Percentiles rank a stretch among this genome's conserved stretches.
These are phyloP conservation scores for Hystrix brachyura DNA, from an alignment of 2,113 vertebrate species.

Conservation along the genomic window DNA sequence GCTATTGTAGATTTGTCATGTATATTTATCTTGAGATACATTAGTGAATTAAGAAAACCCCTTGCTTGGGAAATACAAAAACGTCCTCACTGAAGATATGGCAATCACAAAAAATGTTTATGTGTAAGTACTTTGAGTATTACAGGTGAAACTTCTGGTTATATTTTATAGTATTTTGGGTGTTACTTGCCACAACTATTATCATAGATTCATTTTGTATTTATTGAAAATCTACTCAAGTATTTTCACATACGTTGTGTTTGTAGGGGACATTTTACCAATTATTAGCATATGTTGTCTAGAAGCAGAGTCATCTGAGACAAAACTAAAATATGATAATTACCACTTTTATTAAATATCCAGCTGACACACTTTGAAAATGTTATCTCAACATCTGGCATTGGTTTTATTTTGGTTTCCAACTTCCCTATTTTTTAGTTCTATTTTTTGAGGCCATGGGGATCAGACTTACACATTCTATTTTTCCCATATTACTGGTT, in stretches of 20 bases:
- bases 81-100: neutral
- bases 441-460: neutral
- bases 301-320: slow-evolving; percentile 71
- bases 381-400: slow-evolving; percentile 61
- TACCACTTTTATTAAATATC: slow-evolving; percentile 72
- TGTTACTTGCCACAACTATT: neutral
- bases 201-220: slow-evolving; percentile 37
- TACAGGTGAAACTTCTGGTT: slow-evolving; percentile 33
- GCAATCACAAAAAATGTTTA: neutral
- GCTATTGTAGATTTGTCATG: neutral
- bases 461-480: slow-evolving; percentile 11
- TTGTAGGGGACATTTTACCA: slow-evolving; percentile 43
- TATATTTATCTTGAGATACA: slow-evolving; percentile 44
- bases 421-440: slow-evolving; percentile 11
- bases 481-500: neutral
- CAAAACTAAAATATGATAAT: slow-evolving; percentile 74
- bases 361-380: slow-evolving; percentile 64
- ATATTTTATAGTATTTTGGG: neutral
- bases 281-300: slow-evolving; percentile 61
- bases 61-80: slow-evolving; percentile 39
- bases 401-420: slow-evolving; percentile 54
- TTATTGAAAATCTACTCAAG: slow-evolving; percentile 43
- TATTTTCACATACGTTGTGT: slow-evolving; percentile 53
- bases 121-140: slow-evolving; percentile 1
- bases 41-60: neutral